Evolutionary conservation across 1,140 invertebrate genomes (phyloP), one percentile per base, ranked within the genome.

Genomic region (Diabrotica virgifera): DNA sequence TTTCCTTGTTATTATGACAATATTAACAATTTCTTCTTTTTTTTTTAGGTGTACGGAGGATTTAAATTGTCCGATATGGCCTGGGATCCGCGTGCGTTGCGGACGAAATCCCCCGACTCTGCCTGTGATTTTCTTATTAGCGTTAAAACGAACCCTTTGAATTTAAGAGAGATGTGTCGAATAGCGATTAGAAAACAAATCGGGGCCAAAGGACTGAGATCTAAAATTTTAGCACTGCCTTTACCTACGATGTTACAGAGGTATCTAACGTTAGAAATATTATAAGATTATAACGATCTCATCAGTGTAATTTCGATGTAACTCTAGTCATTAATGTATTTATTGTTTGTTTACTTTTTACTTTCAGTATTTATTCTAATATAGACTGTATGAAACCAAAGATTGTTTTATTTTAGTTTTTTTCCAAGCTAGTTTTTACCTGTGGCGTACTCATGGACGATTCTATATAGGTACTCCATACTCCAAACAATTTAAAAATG

Each of bases 141-240:
- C 52, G 68, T 76, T 36, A 83, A 79, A 68, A 70, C 60, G 38
- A 80, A 77, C 62, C 81, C 83, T n/a, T 70, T 82, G 52, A 72
- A 70, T 57, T 71, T 84, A n/a, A 69, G 74, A 37, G 80, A 84
- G 64, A 59, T 81, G 9, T 81, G 80, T 66, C 68, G 82, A 52
- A 77, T 83, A 52, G 62, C 67, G 9, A 78, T 84, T 8, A 71
- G 83, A 52, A 72, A 65, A 8, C 56, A 66, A 62, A 69, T 77
- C 12, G 71, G 72, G 58, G 46, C 68, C 72, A 59, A 69, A 59
- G 37, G 50, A 55, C 54, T 82, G n/a, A 66, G 74, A 9, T 53
- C 65, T 46, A 77, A 74, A 65, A 76, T 83, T 14, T 68, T 65
- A 37, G 65, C 68, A 65, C 72, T 78, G 56, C 72, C 74, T 38